These are phyloP conservation scores for Habroteleia sp. DNA, from an alignment of 2,888 invertebrate genomes.

Conservation along the genomic window DNA sequence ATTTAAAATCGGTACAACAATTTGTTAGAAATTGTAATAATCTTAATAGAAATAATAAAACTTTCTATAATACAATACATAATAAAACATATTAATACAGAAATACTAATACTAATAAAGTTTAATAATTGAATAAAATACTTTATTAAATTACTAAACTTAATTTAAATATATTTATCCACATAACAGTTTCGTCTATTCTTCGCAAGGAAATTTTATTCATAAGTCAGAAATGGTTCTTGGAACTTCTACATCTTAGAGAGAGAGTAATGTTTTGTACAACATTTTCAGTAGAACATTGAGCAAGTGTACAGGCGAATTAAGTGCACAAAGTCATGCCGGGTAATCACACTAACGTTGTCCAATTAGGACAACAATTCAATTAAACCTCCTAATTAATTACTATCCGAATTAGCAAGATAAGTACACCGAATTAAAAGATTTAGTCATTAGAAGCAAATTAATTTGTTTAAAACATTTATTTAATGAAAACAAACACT, in stretches of 20 bases:
- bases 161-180: too few relatives aligned
- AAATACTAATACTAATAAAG: too few relatives aligned
- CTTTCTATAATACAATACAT: too few relatives aligned
- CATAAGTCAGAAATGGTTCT: conserved; percentile 33
- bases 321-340: conserved; percentile 32
- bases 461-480: too few relatives aligned
- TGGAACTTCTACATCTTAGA: conserved; percentile 27
- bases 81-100: too few relatives aligned
- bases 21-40: too few relatives aligned
- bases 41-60: too few relatives aligned
- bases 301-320: conserved; percentile 29
- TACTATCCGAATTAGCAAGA: conserved; percentile 9
- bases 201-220: conserved; percentile 20
- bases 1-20: too few relatives aligned
- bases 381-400: conserved; percentile 35
- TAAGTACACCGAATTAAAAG: too few relatives aligned
- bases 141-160: too few relatives aligned
- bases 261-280: conserved; percentile 21
- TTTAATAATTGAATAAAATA: conserved; percentile 37
- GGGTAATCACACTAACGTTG: conserved; percentile 34
- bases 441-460: too few relatives aligned
- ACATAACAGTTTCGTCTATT: conserved; percentile 35
- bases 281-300: conserved; percentile 24
- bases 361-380: conserved; percentile 50
- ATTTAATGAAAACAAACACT: too few relatives aligned